A percentile compares a stretch with the other conserved stretches of the same genome.
phyloP scores from a whole-genome alignment of 2,113 vertebrate species.

The Syngnathus scovelli region DNA sequence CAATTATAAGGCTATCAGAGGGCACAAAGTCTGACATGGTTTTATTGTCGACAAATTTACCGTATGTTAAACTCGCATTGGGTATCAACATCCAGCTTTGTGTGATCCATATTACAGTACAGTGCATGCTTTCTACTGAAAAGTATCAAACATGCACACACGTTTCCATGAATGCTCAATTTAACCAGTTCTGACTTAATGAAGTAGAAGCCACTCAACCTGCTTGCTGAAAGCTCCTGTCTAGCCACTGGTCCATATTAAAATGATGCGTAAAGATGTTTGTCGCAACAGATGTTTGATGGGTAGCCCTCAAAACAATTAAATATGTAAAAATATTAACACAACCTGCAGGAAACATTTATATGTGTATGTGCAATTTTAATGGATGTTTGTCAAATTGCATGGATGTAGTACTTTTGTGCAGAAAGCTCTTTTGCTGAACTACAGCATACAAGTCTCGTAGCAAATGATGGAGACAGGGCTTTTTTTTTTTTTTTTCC shows the following conservation, averaged over 20 bases:
- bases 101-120: slow-evolving; percentile 22
- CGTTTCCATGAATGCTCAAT: slow-evolving; percentile 62
- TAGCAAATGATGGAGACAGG: slow-evolving; percentile 75
- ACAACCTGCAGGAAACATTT: background rate
- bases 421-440: slow-evolving; percentile 56
- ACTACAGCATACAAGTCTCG: slow-evolving; percentile 74
- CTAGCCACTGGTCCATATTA: slow-evolving; percentile 52
- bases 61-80: slow-evolving; percentile 47
- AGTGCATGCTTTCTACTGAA: slow-evolving; percentile 35
- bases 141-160: slow-evolving; percentile 51
- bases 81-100: slow-evolving; percentile 58
- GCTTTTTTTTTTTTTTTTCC: slow-evolving; percentile 59
- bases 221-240: slow-evolving; percentile 51
- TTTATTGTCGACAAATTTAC: slow-evolving; percentile 57
- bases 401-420: slow-evolving; percentile 38
- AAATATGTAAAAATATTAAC: slow-evolving; percentile 9
- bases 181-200: slow-evolving; percentile 67
- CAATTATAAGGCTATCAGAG: slow-evolving; percentile 23
- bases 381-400: slow-evolving; percentile 14
- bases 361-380: background rate
- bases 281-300: slow-evolving; percentile 53
- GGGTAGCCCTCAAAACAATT: slow-evolving; percentile 27
- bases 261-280: slow-evolving; percentile 57
- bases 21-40: slow-evolving; percentile 41
- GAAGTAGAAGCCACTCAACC: slow-evolving; percentile 59